Percentiles rank a stretch among this genome's conserved stretches.
These are phyloP conservation scores for Scaptomyza tumidula DNA, from an alignment of 2,888 invertebrate genomes.

Conservation along the genomic window DNA sequence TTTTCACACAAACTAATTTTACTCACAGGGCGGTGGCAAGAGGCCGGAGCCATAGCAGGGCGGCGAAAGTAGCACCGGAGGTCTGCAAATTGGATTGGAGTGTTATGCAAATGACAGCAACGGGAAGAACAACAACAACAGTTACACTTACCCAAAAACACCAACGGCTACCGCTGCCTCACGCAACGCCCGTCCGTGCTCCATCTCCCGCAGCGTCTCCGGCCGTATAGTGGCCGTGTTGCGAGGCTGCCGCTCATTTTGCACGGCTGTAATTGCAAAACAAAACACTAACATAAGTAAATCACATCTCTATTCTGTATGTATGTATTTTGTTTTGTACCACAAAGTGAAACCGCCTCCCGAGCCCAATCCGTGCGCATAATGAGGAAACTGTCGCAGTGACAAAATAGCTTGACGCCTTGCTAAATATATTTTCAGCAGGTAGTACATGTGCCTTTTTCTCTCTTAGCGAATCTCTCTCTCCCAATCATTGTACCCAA, in stretches of 20 bases:
- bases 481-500: conserved; percentile 33
- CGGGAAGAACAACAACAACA: neutral
- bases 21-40: conserved; percentile 86
- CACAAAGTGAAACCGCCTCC: conserved; percentile 25
- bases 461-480: conserved; percentile 33
- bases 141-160: conserved; percentile 91
- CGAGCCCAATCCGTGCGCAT: conserved; percentile 35
- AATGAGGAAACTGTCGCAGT: conserved; percentile 74
- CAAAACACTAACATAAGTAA: conserved; percentile 65
- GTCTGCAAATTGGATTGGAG: conserved; percentile 86
- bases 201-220: conserved; percentile 95
- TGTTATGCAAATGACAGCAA: conserved; percentile 74
- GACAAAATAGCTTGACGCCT: conserved; percentile 68
- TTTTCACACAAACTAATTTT: conserved; percentile 28
- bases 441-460: conserved; percentile 44
- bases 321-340: neutral
- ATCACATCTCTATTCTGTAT: conserved; percentile 9
- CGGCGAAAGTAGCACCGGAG: conserved; percentile 91
- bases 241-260: conserved; percentile 99
- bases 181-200: conserved; percentile 93
- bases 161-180: conserved; percentile 98
- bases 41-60: conserved; percentile 88
- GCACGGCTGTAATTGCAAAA: conserved; percentile 92
- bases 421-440: conserved; percentile 37
- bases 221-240: conserved; percentile 98